These are phyloP conservation scores for Latrodectus geometricus DNA, from an alignment of 1,140 invertebrate species.

Conservation along the genomic window DNA sequence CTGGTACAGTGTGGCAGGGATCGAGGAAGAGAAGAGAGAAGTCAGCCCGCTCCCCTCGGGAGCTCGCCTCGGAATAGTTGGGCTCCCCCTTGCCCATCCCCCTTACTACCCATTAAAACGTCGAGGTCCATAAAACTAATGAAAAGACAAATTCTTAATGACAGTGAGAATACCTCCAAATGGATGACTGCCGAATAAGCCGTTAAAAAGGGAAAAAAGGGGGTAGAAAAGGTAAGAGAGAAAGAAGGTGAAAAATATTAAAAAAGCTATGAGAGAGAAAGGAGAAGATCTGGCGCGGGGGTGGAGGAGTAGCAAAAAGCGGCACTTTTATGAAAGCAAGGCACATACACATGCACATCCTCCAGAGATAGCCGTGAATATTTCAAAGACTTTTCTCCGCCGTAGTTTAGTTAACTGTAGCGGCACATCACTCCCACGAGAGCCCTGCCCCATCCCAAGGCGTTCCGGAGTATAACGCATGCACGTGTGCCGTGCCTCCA, in stretches of 20 bases:
- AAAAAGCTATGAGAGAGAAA: constrained; percentile 25
- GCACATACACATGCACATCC: neutral
- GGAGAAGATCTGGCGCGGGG: neutral
- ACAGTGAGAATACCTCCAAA: constrained; percentile 59
- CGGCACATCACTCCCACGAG: constrained; percentile 26
- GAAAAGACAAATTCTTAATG: constrained; percentile 62
- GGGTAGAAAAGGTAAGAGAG: constrained; percentile 7
- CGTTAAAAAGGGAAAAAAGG: constrained; percentile 27
- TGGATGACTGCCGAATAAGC: constrained; percentile 58
- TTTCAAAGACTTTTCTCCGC: constrained; percentile 49
- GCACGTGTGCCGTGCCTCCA: constrained; percentile 41
- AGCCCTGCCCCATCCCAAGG: constrained; percentile 1
- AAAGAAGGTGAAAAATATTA: constrained; percentile 31
- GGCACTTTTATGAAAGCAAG: constrained; percentile 51
- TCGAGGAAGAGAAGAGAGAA: too few relatives aligned
- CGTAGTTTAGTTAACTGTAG: neutral
- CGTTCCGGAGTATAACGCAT: constrained; percentile 26
- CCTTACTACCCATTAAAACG: constrained; percentile 52
- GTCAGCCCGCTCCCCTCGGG: constrained; percentile 6
- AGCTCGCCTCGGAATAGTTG: neutral
- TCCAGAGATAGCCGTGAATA: constrained; percentile 31
- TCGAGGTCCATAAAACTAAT: constrained; percentile 62
- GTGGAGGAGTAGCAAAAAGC: constrained; percentile 22
- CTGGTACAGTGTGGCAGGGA: neutral
- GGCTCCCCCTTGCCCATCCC: neutral